Conservation (phyloP, 2,888 invertebrate genomes). For the Tryphoninae sp. region DNA sequence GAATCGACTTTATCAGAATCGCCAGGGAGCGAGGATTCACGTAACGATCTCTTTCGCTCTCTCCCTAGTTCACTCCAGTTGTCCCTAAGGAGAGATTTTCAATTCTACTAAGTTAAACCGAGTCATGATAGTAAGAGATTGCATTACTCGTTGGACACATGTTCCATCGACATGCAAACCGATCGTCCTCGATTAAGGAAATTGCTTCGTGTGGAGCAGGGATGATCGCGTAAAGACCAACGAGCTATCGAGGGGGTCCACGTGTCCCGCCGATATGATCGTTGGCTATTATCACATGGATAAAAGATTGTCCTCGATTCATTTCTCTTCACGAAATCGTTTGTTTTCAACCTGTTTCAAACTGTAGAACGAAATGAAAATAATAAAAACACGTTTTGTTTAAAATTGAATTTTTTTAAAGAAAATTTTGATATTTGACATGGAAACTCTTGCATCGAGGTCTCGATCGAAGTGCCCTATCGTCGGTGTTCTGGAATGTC, state of each 20-base stretch:
- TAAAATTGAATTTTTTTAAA: too few relatives aligned
- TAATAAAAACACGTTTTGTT: too few relatives aligned
- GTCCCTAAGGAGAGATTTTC: neutral
- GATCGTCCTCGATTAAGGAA: conserved; percentile 1
- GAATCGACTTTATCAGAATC: conserved; percentile 10
- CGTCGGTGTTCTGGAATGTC: neutral
- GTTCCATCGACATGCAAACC: conserved; percentile 22
- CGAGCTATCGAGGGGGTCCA: neutral
- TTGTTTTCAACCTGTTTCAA: too few relatives aligned
- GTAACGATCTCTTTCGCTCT: conserved; percentile 16
- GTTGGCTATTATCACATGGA: neutral
- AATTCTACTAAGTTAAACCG: neutral
- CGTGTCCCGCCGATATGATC: neutral
- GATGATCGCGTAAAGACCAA: neutral
- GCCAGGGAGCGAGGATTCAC: conserved; percentile 21
- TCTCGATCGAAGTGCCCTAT: neutral
- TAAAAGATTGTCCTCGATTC: neutral
- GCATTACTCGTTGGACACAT: neutral
- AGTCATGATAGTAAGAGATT: neutral
- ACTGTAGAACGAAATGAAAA: too few relatives aligned
- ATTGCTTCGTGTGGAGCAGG: neutral
- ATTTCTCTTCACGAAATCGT: too few relatives aligned
- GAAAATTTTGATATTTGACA: too few relatives aligned
- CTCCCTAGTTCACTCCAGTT: neutral
- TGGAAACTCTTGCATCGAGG: too few relatives aligned